These are phyloP conservation scores for Chromobotia macracanthus DNA, from an alignment of 2,797 vertebrate species.

Conservation along the genomic window DNA sequence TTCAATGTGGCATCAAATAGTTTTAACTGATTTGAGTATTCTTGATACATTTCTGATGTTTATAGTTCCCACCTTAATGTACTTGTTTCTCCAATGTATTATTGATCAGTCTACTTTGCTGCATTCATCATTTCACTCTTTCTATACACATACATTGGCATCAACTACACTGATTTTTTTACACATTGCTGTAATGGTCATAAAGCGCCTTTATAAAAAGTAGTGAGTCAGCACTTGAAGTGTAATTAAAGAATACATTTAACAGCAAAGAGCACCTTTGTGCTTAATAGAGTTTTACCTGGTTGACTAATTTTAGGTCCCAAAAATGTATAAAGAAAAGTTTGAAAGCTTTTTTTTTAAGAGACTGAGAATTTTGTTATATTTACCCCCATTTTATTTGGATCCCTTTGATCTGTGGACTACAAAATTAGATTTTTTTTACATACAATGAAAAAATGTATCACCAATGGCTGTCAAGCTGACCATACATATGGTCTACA, in stretches of 20 bases:
- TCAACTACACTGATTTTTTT: neutral
- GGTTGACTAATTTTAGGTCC: neutral
- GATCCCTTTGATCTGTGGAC: no score
- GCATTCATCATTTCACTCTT: constrained; percentile 7
- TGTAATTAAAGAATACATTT: constrained; percentile 37
- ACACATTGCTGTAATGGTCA: neutral
- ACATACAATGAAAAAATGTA: no score
- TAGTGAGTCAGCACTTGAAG: constrained; percentile 20
- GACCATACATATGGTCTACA: no score
- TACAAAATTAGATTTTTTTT: no score
- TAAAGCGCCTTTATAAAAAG: constrained; percentile 11
- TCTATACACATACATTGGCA: constrained; percentile 13
- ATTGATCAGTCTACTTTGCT: constrained; percentile 13
- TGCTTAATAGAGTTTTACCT: constrained; percentile 1
- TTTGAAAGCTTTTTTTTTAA: no score
- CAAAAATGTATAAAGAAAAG: neutral
- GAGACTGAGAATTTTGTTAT: no score
- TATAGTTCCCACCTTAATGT: constrained; percentile 17
- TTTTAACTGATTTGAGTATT: no score
- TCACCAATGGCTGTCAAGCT: no score
- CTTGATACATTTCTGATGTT: no score
- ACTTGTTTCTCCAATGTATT: constrained; percentile 30
- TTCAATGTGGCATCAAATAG: no score
- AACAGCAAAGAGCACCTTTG: neutral
- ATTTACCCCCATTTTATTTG: no score